Conservation (phyloP, 2,797 vertebrate genomes). For the Eulemur mongoz region DNA sequence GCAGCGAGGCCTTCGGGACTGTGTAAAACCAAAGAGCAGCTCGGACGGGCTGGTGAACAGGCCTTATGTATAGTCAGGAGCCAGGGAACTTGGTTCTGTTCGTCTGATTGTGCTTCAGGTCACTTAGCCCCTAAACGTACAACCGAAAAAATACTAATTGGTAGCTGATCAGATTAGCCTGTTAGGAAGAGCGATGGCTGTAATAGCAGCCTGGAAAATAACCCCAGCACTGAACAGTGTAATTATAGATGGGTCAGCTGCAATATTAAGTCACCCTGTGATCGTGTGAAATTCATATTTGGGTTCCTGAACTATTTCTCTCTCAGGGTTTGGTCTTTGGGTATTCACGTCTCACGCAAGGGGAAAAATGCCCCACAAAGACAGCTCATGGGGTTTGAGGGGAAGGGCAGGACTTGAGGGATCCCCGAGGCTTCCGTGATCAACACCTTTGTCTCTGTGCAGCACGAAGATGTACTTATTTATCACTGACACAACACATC, state of each 20-base stretch:
- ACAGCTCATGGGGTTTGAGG: accelerated
- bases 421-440: accelerated
- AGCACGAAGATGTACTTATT: background rate
- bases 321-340: background rate
- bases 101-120: background rate
- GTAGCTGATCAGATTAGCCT: background rate
- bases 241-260: background rate
- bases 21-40: accelerated
- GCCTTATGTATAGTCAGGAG: accelerated
- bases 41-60: accelerated
- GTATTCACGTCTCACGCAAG: accelerated
- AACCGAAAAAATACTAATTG: background rate
- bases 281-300: background rate
- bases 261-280: background rate
- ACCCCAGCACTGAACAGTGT: background rate
- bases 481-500: too few relatives aligned
- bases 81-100: background rate
- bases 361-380: background rate
- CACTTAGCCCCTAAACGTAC: background rate
- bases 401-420: too few relatives aligned
- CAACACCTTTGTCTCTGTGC: too few relatives aligned
- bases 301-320: background rate
- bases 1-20: accelerated
- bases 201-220: background rate
- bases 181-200: background rate